Conservation (phyloP, 2,113 vertebrate genomes). For the Deroptyus accipitrinus region DNA sequence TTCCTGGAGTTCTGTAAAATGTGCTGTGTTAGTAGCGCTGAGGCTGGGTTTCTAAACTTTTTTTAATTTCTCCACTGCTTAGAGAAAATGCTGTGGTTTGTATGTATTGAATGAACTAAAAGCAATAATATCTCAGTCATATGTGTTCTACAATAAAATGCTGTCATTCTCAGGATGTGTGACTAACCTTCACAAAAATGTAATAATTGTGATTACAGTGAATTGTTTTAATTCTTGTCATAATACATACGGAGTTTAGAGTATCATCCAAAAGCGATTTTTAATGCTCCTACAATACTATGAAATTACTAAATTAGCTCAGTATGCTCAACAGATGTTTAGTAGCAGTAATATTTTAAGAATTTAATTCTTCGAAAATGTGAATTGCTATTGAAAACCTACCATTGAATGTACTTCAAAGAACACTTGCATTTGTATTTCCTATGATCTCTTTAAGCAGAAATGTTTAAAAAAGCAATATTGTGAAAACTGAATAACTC, state of each 20-base stretch:
- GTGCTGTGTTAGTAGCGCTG: neutral
- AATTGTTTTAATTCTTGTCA: neutral
- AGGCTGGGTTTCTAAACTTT: neutral
- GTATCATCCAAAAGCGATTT: neutral
- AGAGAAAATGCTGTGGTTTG: neutral
- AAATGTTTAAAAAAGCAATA: neutral
- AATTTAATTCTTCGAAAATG: neutral
- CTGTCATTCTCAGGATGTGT: neutral
- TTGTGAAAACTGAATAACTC: neutral
- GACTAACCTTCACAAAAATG: neutral
- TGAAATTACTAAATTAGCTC: conserved; percentile 3
- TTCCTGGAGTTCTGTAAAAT: neutral
- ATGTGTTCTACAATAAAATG: neutral
- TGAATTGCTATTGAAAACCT: neutral
- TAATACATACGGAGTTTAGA: conserved; percentile 1
- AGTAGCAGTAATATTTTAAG: conserved; percentile 25
- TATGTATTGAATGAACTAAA: neutral
- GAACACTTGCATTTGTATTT: neutral
- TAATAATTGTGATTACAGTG: neutral
- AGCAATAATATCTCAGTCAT: neutral
- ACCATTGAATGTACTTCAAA: neutral
- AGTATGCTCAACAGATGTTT: neutral
- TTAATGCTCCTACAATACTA: neutral
- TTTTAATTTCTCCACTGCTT: neutral
- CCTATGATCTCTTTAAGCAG: neutral